Evolutionary conservation across 2,113 vertebrate genomes (phyloP), one percentile per base, ranked within the genome.

Genomic region (Riparia riparia): DNA sequence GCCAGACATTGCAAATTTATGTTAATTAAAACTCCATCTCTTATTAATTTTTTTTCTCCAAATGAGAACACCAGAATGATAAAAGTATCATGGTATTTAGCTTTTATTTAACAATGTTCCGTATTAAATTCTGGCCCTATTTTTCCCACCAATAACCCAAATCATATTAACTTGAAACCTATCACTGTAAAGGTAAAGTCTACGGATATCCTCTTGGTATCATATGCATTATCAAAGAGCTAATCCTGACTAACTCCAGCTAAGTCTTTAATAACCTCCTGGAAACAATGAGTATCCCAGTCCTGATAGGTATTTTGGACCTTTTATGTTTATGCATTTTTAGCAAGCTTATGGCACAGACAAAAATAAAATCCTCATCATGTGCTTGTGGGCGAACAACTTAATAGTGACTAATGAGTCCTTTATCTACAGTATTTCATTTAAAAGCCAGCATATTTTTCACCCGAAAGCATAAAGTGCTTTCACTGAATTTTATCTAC

Each of bases 221-320:
- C 88, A 63, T 7, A 17, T 37, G 53, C 44, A 69, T 92, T 79
- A 95, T 73, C 85, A 68, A 91, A 50, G 60, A 88, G 58, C 41
- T 91, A 86, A 90, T 88, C 84, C 81, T 78, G 45, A 73, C 71
- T 93, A 91, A 95, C 89, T 47, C 90, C 42, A 53, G 56, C 73
- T 91, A 93, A 93, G 53, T 57, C 93, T 86, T 88, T 96, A 96
- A 95, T 70, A 84, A 86, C 39, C 81, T 86, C 71, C 68, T 91
- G 73, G 49, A 96, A 96, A 86, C 66, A 77, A 60, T 12, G 20
- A 81, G 22, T 14, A 70, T 77, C 29, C 37, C 32, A 63, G 37
- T 9, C 61, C 41, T 8, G 0, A n/a, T 17, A 65, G 65, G 17
- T 41, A 85, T 60, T 85, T 81, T 80, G 70, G 78, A 56, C 51